phyloP scores from a whole-genome alignment of 1,140 invertebrate species.

The Lucilia cuprina region DNA sequence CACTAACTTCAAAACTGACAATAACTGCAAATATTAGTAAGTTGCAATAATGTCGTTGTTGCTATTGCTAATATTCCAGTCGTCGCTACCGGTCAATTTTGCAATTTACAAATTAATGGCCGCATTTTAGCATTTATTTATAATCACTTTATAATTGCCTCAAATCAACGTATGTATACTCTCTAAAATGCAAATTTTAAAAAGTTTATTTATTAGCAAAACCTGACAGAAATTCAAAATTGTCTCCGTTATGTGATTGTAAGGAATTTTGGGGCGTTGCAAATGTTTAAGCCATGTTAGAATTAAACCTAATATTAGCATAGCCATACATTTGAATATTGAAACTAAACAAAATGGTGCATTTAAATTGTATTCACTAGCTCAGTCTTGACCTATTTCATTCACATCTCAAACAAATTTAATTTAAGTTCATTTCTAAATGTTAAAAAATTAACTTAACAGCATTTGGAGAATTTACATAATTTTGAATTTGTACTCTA shows the following conservation, averaged over 20 bases:
- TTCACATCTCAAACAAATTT: not conserved
- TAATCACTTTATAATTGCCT: slow-evolving; percentile 23
- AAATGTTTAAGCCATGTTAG: not conserved
- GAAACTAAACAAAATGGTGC: too few species aligned
- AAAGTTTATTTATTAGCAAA: not conserved
- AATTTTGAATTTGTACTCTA: not conserved
- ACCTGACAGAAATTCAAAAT: not conserved
- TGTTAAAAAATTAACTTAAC: too few species aligned
- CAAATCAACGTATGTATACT: not conserved
- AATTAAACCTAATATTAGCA: not conserved
- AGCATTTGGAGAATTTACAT: not conserved
- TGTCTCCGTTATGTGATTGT: slow-evolving; percentile 16
- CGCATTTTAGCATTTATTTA: slow-evolving; percentile 18
- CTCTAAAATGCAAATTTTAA: not conserved
- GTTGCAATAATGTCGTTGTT: not conserved
- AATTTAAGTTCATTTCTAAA: too few species aligned
- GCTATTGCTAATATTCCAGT: not conserved
- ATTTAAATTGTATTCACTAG: not conserved
- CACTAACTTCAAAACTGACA: not conserved
- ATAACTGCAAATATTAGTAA: not conserved
- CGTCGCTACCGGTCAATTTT: slow-evolving; percentile 20
- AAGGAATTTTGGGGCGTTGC: slow-evolving; percentile 14
- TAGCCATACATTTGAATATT: not conserved
- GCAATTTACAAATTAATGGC: slow-evolving; percentile 31
- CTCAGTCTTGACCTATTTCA: not conserved